Percentiles rank a stretch among this genome's conserved stretches.
These are phyloP conservation scores for Haliclona indistincta DNA, from an alignment of 37 sponge, comb jelly and placozoan species.

Conservation along the genomic window DNA sequence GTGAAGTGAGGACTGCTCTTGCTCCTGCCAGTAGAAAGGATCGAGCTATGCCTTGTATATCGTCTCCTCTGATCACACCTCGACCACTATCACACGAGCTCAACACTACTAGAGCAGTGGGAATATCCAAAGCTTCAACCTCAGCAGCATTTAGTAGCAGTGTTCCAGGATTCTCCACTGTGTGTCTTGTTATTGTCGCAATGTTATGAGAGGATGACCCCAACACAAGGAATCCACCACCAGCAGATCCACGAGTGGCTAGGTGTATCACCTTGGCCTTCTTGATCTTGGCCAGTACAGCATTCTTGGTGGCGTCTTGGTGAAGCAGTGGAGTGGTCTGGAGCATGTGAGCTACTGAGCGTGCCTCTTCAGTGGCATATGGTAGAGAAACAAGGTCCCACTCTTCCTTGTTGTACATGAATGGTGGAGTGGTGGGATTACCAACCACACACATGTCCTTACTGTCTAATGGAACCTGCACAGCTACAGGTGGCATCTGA, in stretches of 20 bases:
- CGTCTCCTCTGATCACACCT: conserved; percentile 56
- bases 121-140: conserved; percentile 52
- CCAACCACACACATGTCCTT: conserved; percentile 52
- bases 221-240: conserved; percentile 61
- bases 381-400: conserved; percentile 66
- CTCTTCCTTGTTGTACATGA: conserved; percentile 30
- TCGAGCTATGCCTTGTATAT: conserved; percentile 70
- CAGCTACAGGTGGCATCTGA: background rate
- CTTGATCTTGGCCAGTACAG: conserved; percentile 38
- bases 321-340: conserved; percentile 52
- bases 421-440: conserved; percentile 67
- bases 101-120: conserved; percentile 68
- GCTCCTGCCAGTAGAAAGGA: conserved; percentile 82
- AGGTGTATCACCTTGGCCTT: conserved; percentile 69
- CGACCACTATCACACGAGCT: conserved; percentile 63
- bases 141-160: conserved; percentile 62
- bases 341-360: conserved; percentile 51
- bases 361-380: conserved; percentile 66
- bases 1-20: conserved; percentile 65
- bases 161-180: conserved; percentile 10
- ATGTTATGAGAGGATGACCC: conserved; percentile 27
- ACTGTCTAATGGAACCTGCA: conserved; percentile 18
- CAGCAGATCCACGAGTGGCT: conserved; percentile 72
- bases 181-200: background rate
- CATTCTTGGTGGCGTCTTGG: conserved; percentile 67